Percentiles rank a stretch among this genome's conserved stretches.
Conservation (phyloP, 2,113 vertebrate genomes). For the Carlito syrichta region DNA sequence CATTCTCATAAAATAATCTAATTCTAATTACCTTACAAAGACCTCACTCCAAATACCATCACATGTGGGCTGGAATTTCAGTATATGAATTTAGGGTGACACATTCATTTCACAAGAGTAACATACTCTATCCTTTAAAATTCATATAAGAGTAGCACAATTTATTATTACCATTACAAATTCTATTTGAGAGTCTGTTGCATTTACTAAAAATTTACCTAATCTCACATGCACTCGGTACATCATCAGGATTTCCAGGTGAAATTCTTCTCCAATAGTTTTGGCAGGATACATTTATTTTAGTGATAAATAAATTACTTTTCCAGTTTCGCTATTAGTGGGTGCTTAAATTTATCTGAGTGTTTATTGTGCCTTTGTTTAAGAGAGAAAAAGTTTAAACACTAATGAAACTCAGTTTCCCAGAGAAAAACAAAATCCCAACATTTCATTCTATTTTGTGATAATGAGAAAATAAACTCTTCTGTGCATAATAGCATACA, state of each 20-base stretch:
- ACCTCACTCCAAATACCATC: background rate
- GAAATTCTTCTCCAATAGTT: background rate
- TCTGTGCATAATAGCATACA: background rate
- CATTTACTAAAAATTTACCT: background rate
- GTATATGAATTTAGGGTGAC: background rate
- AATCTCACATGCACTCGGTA: background rate
- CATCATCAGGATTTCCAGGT: background rate
- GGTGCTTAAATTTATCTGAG: background rate
- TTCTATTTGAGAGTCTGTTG: background rate
- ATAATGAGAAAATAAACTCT: background rate
- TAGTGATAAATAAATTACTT: background rate
- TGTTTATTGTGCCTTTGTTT: background rate
- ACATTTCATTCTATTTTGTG: background rate
- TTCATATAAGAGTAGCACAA: background rate
- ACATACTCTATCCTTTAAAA: background rate
- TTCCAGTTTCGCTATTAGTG: background rate
- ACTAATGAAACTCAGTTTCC: background rate
- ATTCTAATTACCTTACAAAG: background rate
- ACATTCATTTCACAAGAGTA: background rate
- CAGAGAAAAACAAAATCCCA: background rate
- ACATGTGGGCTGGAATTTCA: background rate
- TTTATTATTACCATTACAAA: background rate
- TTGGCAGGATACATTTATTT: background rate
- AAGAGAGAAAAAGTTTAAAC: rapidly evolving
- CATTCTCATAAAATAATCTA: background rate